Evolutionary conservation across 2,797 vertebrate genomes (phyloP), one percentile per base, ranked within the genome.

Genomic region (Percopsis omiscomaycus): DNA sequence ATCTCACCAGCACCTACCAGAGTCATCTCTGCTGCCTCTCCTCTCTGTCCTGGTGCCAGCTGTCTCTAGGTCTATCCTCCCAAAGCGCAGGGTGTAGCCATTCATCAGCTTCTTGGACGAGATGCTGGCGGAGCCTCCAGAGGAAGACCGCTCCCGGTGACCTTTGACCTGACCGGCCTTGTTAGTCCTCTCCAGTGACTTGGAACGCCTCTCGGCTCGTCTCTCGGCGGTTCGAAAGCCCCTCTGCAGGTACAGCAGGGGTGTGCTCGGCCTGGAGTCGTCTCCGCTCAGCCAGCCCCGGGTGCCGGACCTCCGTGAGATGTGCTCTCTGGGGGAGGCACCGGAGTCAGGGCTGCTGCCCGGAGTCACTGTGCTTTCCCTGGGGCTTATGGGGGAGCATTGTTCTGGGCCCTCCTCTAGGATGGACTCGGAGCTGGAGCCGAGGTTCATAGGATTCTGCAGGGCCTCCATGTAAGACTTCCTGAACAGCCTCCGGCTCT

Each of bases 391-490:
- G 1, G 32, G 32, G 32, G 32, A 37, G 3, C 74, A 62, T 22
- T 90, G 85, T 27, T 93, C 93, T 0, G 75, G 51, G 12, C 77
- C 84, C 65, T 93, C 92, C 78, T 94, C 92, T 42, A 94, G 75
- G 28, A 94, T 93, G 48, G 92, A 94, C 77, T 95, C 93, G 1
- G 94, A 93, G 77, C 93, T 94, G n/a, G 93, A 93, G n/a, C 92
- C 94, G 0, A 95, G 82, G 61, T 88, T 92, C 94, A 96, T 94
- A 8, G 95, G 95, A 73, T 95, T 96, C 75, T 92, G 93, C 61
- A 95, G 79, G 5, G 95, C 94, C 78, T 95, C 94, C 92, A 95
- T 93, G 80, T 95, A 96, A 2, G 95, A 95, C 64, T 95, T 94
- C 52, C 94, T 88, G 77, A 95, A 95, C 73, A 95, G 88, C 28